Evolutionary conservation across 2,888 invertebrate species (phyloP), one percentile per base, ranked within the genome.

Genomic region (Eucriotettix oculatus): DNA sequence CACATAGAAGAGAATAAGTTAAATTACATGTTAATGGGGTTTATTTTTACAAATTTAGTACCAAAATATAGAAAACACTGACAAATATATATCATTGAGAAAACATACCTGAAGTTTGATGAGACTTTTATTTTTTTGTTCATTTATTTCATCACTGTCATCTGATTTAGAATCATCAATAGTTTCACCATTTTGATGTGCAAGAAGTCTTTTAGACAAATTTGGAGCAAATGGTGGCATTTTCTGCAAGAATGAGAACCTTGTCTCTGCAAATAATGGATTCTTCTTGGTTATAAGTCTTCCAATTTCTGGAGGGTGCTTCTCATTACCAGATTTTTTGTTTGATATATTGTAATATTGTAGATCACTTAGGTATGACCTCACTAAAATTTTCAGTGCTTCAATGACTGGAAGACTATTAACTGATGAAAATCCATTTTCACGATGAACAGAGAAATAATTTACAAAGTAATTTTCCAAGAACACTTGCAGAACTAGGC

Each of bases 351-450:
- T 40, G 16, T 40, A 55, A n/a, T 59, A 17, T 53, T 65, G 63
- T 16, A 69, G 57, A 60, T 68, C 67, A 62, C 68, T 67, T 41
- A 72, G 65, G 60, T 71, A 71, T 16, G 71, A 71, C 40, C 71
- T 64, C 62, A 71, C 69, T 42, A 72, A 65, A 43, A 70, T 66
- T 56, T 68, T 68, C 17, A 68, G 60, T 16, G 67, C 68, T 62
- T 68, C 68, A 16, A 61, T 58, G 29, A 61, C 65, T 29, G 67
- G 64, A 16, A 61, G 60, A 58, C 67, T 63, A 66, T 52, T 61
- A 56, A 42, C 44, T 55, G 60, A 61, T 61, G 16, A 64, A 14
- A 14, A 16, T 11, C 60, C 55, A 16, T 52, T 17, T 43, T 16
- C 57, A 3, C 16, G 16, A 3, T 57, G 10, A 0, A 55, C 42